Conservation (phyloP, 1,140 invertebrate species). For the Micrasema minimum region DNA sequence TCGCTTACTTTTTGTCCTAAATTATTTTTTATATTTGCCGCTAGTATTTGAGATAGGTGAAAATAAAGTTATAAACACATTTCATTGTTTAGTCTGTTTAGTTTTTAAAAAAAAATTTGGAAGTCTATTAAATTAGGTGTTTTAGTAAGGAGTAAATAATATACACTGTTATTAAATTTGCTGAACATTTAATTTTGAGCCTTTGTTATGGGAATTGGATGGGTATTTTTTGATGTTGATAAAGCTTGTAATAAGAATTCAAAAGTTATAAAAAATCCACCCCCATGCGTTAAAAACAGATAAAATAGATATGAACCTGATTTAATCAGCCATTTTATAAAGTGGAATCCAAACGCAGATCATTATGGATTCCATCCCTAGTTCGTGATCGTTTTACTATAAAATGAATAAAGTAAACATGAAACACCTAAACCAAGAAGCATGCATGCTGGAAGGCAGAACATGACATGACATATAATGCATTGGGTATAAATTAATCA, state of each 20-base stretch:
- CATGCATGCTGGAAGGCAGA: too few species aligned
- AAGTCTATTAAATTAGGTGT: background rate
- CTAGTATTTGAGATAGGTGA: too few species aligned
- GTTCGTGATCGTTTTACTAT: constrained; percentile 50
- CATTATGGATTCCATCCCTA: constrained; percentile 48
- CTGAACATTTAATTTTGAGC: background rate
- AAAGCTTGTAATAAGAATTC: too few species aligned
- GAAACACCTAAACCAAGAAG: constrained; percentile 4
- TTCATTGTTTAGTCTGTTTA: background rate
- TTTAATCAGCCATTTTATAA: constrained; percentile 30
- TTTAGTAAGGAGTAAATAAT: too few species aligned
- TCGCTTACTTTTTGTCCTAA: too few species aligned
- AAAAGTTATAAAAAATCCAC: background rate
- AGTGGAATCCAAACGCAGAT: constrained; percentile 45
- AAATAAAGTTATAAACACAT: too few species aligned
- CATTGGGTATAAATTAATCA: too few species aligned
- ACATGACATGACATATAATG: too few species aligned
- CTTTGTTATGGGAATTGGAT: background rate
- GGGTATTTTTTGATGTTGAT: too few species aligned
- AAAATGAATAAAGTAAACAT: constrained; percentile 39
- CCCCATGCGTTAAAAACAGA: constrained; percentile 17
- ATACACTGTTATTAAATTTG: background rate
- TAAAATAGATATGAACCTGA: constrained; percentile 29
- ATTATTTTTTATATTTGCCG: too few species aligned
- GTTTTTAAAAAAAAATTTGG: background rate